Evolutionary conservation across 2,888 invertebrate species (phyloP), one percentile per base, ranked within the genome.

Genomic region (Schrankia costaestrigalis): DNA sequence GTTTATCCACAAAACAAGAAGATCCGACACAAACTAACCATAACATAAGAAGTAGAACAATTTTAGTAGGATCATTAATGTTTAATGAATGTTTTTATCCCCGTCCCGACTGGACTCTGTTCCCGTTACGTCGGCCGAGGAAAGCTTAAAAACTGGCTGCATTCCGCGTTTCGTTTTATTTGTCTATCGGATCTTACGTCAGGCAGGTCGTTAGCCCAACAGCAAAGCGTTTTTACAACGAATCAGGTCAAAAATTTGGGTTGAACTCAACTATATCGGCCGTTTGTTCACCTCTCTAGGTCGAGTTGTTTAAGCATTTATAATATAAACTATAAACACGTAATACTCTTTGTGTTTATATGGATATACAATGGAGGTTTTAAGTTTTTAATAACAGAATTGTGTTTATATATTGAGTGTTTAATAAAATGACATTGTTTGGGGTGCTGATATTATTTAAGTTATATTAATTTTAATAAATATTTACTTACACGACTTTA

Each of bases 211-310:
- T 78, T 78, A 73, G 68, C 77, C 71, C 63, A 62, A 43, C 57
- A 37, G n/a, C 61, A 51, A 41, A 52, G 56, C 49, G 76, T 79
- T 81, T 76, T 79, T 78, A 70, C 65, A 63, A 67, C 63, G 74
- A 81, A 81, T 78, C 75, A 64, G 84, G 82, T 81, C 81, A 77
- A 77, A 83, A 76, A 82, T 80, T 77, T 80, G 66, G 79, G 80
- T 76, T 83, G 80, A 79, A 77, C 75, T 70, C 72, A 37, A 62
- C 55, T 62, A 71, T 76, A 74, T 77, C 77, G 74, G 69, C 38
- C 75, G 82, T 81, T 78, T 83, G 63, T 82, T 83, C 78, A 84
- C 78, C 82, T 81, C 72, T 81, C 80, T 83, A 81, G 82, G 83
- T 78, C 81, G 70, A 52, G 68, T 48, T 63, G 44, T 35, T 39